Percentiles rank a stretch among this genome's conserved stretches.
These are phyloP conservation scores for Diarsia dahlii DNA, from an alignment of 2,888 invertebrate species.

Conservation along the genomic window DNA sequence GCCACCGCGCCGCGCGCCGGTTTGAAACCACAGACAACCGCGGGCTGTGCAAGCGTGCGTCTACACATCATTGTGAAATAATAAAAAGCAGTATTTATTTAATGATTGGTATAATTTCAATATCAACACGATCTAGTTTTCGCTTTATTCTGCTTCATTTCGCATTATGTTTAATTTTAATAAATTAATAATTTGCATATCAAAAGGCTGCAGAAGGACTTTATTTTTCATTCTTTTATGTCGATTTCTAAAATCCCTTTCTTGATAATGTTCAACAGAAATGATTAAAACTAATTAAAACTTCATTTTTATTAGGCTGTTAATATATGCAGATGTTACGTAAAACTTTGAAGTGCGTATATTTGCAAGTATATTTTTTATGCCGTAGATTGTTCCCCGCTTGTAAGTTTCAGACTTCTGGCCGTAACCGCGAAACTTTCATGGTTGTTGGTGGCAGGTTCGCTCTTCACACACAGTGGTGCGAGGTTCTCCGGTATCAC, in stretches of 20 bases:
- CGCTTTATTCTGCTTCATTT: background rate
- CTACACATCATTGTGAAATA: constrained; percentile 18
- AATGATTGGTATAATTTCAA: constrained; percentile 7
- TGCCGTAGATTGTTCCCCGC: background rate
- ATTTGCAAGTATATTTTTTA: background rate
- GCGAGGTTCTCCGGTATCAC: background rate
- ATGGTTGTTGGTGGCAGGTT: constrained; percentile 23
- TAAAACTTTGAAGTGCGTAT: background rate
- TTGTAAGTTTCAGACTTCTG: constrained; percentile 3
- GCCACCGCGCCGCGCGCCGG: no score
- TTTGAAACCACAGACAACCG: constrained; percentile 27
- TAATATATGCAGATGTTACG: background rate
- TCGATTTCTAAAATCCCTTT: background rate
- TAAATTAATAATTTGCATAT: no score
- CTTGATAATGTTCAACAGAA: background rate
- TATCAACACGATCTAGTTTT: background rate
- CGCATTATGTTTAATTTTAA: background rate
- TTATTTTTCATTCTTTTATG: background rate
- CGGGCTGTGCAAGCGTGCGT: background rate
- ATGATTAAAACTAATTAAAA: background rate
- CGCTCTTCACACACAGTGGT: constrained; percentile 17
- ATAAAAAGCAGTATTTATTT: background rate
- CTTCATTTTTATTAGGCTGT: background rate
- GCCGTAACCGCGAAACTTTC: constrained; percentile 23
- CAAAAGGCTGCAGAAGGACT: no score